Evolutionary conservation across 2,888 invertebrate species (phyloP), one percentile per base, ranked within the genome.

Genomic region (Drosophila robusta): DNA sequence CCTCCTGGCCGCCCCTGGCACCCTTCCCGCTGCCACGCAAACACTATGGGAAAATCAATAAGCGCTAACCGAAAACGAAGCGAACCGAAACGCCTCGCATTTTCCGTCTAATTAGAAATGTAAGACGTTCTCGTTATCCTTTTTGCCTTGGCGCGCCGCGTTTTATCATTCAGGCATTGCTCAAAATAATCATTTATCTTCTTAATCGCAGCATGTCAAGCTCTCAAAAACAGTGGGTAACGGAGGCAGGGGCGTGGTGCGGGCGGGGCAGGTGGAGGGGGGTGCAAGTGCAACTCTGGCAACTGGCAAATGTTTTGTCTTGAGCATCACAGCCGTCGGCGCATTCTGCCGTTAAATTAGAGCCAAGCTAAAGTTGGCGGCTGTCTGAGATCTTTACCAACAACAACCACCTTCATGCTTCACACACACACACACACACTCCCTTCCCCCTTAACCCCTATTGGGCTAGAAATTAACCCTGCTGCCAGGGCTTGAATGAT

Each of bases 131-230:
- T 57, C 36, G 50, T 49, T 68, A 64, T 71, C 45, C 58, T 38
- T 46, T 45, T 34, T 42, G 56, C 29, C 56, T 45, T 12, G 26
- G 47, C 29, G 45, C 24, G 49, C 14, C 32, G 34, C 36, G 38
- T 57, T 49, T 71, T 57, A 71, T 70, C 75, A 70, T 70, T 83
- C 67, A 55, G 66, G 67, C 71, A 81, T 78, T 79, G 68, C 76
- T 81, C 73, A 78, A 84, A 84, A 87, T 76, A 86, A 81, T 78
- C 75, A 89, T 89, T 89, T 89, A 75, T 84, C 87, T 87, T 77
- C 60, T 77, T 81, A 81, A 84, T 85, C 88, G 74, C 76, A 57
- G 70, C 66, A 61, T 65, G 73, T 76, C 87, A 73, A 72, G 55
- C 45, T 34, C 51, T 49, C 63, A 55, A 62, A 51, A 54, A 54